These are phyloP conservation scores for Brachynemurus nebulosus DNA, from an alignment of 2,888 invertebrate species.

Conservation along the genomic window DNA sequence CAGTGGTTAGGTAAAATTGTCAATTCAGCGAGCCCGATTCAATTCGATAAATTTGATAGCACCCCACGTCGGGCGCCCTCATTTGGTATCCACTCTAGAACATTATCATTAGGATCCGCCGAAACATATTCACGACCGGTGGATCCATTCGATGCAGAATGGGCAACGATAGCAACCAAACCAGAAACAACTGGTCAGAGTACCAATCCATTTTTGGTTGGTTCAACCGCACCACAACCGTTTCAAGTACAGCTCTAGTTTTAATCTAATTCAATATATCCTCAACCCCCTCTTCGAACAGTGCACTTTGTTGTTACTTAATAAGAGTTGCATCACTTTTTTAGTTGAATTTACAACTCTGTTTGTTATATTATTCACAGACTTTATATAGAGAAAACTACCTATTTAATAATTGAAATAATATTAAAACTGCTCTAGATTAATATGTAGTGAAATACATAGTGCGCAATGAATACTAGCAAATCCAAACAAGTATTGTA, in stretches of 20 bases:
- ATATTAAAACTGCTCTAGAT: too few species aligned
- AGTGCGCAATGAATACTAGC: too few species aligned
- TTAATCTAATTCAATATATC: constrained; percentile 2
- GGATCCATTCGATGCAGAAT: constrained; percentile 76
- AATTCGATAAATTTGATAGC: constrained; percentile 30
- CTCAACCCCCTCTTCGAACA: not conserved
- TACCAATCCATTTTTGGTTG: constrained; percentile 46
- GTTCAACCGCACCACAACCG: constrained; percentile 36
- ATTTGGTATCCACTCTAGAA: constrained; percentile 33
- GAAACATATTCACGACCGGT: constrained; percentile 24
- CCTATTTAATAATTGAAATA: too few species aligned
- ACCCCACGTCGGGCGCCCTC: constrained; percentile 41
- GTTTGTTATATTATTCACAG: too few species aligned
- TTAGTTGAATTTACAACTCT: not conserved
- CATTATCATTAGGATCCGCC: constrained; percentile 40
- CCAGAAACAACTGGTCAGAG: constrained; percentile 35
- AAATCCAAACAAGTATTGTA: too few species aligned
- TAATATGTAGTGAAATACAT: too few species aligned
- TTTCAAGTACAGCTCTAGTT: constrained; percentile 46
- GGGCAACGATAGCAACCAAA: constrained; percentile 52
- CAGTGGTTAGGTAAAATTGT: constrained; percentile 70
- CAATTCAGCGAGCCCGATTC: constrained; percentile 36
- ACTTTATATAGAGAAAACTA: too few species aligned
- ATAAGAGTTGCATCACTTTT: constrained; percentile 1
- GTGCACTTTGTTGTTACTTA: not conserved